A percentile compares a stretch with the other conserved stretches of the same genome.
These are phyloP conservation scores for Brachyopa scutellaris DNA, from an alignment of 2,888 invertebrate genomes.

Conservation along the genomic window DNA sequence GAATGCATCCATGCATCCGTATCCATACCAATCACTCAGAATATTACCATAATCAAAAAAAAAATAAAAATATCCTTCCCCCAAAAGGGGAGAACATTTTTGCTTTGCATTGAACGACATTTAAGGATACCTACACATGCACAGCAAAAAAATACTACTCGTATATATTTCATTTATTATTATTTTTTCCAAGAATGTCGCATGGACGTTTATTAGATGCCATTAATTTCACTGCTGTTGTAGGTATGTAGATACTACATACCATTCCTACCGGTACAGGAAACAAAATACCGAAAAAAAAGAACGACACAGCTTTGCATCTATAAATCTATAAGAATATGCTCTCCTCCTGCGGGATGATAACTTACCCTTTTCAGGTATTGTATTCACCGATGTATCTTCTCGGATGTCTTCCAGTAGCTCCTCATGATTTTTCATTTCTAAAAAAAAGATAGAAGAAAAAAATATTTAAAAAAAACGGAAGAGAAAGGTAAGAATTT, in stretches of 20 bases:
- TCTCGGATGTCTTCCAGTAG: conserved; percentile 81
- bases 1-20: conserved; percentile 56
- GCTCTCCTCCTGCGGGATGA: conserved; percentile 33
- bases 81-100: conserved; percentile 11
- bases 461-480: no score
- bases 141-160: background rate
- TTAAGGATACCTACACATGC: conserved; percentile 39
- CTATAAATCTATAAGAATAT: conserved; percentile 49
- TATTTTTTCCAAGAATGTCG: conserved; percentile 7
- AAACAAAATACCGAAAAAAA: conserved; percentile 19
- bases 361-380: conserved; percentile 81
- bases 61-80: background rate
- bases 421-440: conserved; percentile 81
- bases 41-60: conserved; percentile 66
- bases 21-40: conserved; percentile 61
- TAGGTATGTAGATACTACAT: no score
- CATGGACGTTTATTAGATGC: conserved; percentile 64
- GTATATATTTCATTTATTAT: no score
- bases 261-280: no score
- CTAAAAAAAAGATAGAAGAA: conserved; percentile 62
- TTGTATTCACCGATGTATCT: conserved; percentile 80
- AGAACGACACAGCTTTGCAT: conserved; percentile 43
- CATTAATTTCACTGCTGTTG: conserved; percentile 64
- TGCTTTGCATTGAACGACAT: conserved; percentile 18
- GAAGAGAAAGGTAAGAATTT: background rate